Base-by-base conservation (phyloP, 2,797 vertebrate genomes). In the Telmatherina bonti region DNA sequence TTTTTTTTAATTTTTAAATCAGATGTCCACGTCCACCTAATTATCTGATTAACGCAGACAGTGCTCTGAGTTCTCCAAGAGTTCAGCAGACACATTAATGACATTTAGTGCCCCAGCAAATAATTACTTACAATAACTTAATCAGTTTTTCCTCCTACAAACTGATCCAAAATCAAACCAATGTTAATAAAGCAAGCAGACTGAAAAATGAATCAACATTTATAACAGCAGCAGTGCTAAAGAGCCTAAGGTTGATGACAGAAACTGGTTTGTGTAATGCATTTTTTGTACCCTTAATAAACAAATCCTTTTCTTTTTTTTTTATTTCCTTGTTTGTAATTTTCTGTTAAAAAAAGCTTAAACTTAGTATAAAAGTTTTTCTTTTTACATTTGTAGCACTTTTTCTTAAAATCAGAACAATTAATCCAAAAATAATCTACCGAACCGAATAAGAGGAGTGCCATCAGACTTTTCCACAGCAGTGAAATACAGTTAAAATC, bases 61-160 rank as follows among this genome's bases (percentile, higher is more conserved):
- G 36, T 18, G 36, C 2, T 10, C 1, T 13, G 33, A 54, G 31
- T 63, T 29, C 26, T 60, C 9, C 2, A 9, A 18, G 31, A 64
- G 64, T 58, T 65, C 66, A 82, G 29, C 18, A 45, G 59, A 54
- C 59, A 53, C 22, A 30, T 58, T 45, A 36, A 24, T 62, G 56
- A 51, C 22, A 35, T 47, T 1, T 24, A 47, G 8, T 38, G 24
- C 35, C 45, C 22, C 57, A 53, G 26, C n/a, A 49, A 36, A 59
- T 15, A 15, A 26, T 29, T 29, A 16, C 51, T 53, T 29, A 26
- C 26, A 53, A 66, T 51, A 30, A 69, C 27, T 43, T 20, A 11
- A 45, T 53, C 24, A 10, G 24, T 53, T 33, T 67, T 56, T 43
- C 16, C n/a, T 24, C 18, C n/a, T 35, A 18, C 18, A 9, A 56